phyloP scores from a whole-genome alignment of 2,797 vertebrate genomes.

The Sebastiscus tertius region DNA sequence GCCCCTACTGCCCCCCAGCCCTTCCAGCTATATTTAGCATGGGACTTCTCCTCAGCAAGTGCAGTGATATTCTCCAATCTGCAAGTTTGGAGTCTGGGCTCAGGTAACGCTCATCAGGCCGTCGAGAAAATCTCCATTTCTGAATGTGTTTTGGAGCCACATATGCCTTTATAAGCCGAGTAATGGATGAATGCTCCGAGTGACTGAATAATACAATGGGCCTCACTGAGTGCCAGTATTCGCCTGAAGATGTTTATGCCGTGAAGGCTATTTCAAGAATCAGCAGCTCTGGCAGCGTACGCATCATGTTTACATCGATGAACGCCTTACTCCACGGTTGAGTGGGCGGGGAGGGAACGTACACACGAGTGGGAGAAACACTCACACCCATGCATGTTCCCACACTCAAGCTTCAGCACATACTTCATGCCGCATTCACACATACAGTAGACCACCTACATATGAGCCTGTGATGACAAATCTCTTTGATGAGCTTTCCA shows the following conservation, averaged over 20 bases:
- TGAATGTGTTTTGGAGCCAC: constrained; percentile 22
- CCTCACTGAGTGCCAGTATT: constrained; percentile 61
- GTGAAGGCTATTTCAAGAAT: constrained; percentile 75
- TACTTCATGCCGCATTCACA: constrained; percentile 50
- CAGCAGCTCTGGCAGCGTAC: constrained; percentile 34
- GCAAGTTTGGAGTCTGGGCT: constrained; percentile 33
- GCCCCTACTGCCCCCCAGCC: constrained; percentile 33
- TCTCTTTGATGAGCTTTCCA: constrained; percentile 38
- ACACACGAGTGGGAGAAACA: constrained; percentile 38
- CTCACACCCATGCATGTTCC: constrained; percentile 35
- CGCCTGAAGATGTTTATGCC: constrained; percentile 72
- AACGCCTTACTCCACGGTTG: constrained; percentile 37
- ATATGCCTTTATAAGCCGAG: constrained; percentile 40
- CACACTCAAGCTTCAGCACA: constrained; percentile 37
- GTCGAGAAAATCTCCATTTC: background rate
- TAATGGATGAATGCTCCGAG: constrained; percentile 61
- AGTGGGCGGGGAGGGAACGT: constrained; percentile 38
- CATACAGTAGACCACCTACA: constrained; percentile 34
- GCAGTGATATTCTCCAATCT: constrained; percentile 62
- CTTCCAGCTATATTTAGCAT: constrained; percentile 73
- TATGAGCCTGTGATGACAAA: constrained; percentile 19
- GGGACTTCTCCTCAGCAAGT: constrained; percentile 49
- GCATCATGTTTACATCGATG: constrained; percentile 66
- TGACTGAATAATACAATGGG: constrained; percentile 56
- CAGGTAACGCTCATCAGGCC: constrained; percentile 10